A percentile compares a stretch with the other conserved stretches of the same genome.
These are phyloP conservation scores for Rhynchonycteris naso DNA, from an alignment of 2,797 vertebrate species.

Conservation along the genomic window DNA sequence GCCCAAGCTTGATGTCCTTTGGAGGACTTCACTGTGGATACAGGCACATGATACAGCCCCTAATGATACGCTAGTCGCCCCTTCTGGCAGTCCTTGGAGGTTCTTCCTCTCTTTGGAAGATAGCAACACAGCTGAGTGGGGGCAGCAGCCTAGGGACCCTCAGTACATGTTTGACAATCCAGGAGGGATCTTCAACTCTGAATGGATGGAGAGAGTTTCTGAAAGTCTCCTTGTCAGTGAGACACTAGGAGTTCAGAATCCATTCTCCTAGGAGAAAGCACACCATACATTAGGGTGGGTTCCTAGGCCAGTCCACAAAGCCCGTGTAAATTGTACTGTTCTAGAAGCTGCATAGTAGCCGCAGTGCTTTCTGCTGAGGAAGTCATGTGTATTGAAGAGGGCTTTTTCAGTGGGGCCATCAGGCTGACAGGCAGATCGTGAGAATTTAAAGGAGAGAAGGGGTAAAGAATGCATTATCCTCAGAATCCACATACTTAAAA, in stretches of 20 bases:
- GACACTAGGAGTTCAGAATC: background rate
- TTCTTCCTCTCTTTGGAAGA: background rate
- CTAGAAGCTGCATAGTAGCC: background rate
- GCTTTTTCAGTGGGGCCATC: background rate
- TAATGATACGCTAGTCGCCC: background rate
- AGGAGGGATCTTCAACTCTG: background rate
- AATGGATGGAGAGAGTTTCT: background rate
- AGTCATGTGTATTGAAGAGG: background rate
- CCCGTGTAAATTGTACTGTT: background rate
- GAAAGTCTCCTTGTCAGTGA: background rate
- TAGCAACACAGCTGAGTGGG: no score
- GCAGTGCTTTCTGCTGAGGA: background rate
- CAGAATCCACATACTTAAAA: background rate
- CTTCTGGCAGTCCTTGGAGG: background rate
- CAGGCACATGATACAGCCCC: background rate
- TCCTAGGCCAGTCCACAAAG: background rate
- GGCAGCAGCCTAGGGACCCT: background rate
- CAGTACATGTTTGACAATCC: background rate
- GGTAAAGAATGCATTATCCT: background rate
- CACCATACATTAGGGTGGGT: background rate
- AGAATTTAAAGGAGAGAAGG: background rate
- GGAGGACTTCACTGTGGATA: background rate
- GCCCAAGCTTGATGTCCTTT: background rate
- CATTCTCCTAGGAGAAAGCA: background rate
- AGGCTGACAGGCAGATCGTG: background rate